These are phyloP conservation scores for Thunnus thynnus DNA, from an alignment of 2,113 vertebrate species.

Conservation along the genomic window DNA sequence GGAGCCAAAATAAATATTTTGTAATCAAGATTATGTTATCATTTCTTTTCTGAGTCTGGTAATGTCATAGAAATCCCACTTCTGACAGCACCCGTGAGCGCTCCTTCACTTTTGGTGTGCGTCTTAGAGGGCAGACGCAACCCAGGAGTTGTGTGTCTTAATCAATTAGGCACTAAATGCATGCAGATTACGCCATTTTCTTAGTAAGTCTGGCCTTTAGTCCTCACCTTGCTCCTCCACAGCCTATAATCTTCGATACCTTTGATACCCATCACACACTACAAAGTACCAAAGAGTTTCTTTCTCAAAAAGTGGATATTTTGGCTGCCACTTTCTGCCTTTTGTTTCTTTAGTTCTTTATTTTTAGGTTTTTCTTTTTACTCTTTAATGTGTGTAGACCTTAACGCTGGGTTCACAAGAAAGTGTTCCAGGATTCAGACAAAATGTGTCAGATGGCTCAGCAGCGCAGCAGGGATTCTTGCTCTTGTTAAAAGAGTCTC, in stretches of 20 bases:
- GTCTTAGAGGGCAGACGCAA: too few species aligned
- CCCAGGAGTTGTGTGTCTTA: too few species aligned
- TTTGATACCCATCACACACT: conserved; percentile 15
- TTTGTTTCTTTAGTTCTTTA: conserved; percentile 6
- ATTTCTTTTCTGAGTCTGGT: too few species aligned
- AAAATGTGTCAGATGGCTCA: conserved; percentile 16
- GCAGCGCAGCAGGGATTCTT: conserved; percentile 9
- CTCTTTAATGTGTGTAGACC: conserved; percentile 4
- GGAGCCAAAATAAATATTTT: too few species aligned
- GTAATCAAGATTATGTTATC: too few species aligned
- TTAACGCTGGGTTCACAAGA: conserved; percentile 1
- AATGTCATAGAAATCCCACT: too few species aligned
- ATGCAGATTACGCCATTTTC: not conserved
- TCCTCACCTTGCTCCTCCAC: not conserved
- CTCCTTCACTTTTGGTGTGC: too few species aligned
- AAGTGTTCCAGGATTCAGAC: conserved; percentile 22
- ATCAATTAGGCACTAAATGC: too few species aligned
- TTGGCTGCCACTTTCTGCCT: not conserved
- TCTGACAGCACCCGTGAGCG: too few species aligned
- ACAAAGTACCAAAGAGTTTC: not conserved
- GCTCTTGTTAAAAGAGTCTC: conserved; percentile 3
- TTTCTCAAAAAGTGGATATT: conserved; percentile 22
- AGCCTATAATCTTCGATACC: conserved; percentile 5
- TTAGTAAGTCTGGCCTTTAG: too few species aligned
- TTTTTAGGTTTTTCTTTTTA: not conserved